Percentiles rank a stretch among this genome's conserved stretches.
Conservation (phyloP, 2,113 vertebrate genomes). For the Dasypus novemcinctus region DNA sequence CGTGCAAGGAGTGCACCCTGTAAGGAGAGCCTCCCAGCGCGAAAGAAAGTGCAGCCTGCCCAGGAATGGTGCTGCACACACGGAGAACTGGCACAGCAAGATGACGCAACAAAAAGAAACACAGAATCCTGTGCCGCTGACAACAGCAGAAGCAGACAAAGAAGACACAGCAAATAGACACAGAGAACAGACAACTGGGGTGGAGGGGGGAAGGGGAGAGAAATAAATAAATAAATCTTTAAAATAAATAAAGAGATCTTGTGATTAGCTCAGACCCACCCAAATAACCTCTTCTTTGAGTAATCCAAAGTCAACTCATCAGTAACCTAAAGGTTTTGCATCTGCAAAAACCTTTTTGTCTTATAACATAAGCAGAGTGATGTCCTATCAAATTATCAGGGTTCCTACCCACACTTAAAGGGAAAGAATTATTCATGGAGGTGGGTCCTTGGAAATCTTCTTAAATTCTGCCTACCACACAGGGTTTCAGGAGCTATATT, state of each 20-base stretch:
- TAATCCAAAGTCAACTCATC: neutral
- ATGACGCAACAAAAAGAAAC: too few species aligned
- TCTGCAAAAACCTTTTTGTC: neutral
- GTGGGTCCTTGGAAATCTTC: neutral
- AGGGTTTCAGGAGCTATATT: neutral
- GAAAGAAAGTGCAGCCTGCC: too few species aligned
- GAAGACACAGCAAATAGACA: too few species aligned
- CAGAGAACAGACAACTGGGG: too few species aligned
- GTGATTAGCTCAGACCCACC: neutral
- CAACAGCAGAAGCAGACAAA: too few species aligned
- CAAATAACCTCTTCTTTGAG: neutral
- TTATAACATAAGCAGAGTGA: neutral
- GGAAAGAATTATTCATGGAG: neutral
- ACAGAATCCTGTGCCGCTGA: too few species aligned
- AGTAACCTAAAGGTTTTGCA: neutral
- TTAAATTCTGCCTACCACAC: neutral
- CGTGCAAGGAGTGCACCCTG: too few species aligned
- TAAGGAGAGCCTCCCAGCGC: too few species aligned
- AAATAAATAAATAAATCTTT: too few species aligned
- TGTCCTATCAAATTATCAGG: neutral
- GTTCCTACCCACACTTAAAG: neutral
- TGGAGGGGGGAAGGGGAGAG: too few species aligned
- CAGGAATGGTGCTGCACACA: too few species aligned
- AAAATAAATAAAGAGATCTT: neutral
- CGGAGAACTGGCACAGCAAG: too few species aligned